phyloP scores from a whole-genome alignment of 1,140 invertebrate species.

The Bombus cullumanus region DNA sequence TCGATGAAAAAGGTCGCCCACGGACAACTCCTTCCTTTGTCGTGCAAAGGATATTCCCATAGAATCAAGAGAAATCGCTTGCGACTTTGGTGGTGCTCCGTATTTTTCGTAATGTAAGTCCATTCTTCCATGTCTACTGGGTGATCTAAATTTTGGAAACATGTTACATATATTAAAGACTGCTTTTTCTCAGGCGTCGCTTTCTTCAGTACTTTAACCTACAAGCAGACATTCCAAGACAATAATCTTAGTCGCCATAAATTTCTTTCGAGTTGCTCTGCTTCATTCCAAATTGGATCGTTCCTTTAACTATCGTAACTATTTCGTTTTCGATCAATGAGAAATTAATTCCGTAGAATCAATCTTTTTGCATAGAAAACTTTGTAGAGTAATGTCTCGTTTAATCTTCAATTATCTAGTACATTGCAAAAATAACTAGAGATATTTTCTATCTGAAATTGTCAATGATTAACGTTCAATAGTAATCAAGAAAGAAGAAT shows the following conservation, averaged over 20 bases:
- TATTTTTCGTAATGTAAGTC: neutral
- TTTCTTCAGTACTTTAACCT: neutral
- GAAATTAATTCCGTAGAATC: no score
- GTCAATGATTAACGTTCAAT: no score
- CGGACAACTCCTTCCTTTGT: constrained; percentile 7
- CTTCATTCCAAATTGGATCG: no score
- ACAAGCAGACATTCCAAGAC: neutral
- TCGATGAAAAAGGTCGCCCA: constrained; percentile 35
- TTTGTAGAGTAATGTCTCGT: no score
- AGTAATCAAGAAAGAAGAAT: neutral
- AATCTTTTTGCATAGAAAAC: no score
- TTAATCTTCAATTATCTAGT: no score
- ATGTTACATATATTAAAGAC: no score
- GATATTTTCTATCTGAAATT: no score
- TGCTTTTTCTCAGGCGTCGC: neutral
- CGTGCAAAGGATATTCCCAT: neutral
- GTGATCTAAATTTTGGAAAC: neutral
- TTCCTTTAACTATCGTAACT: no score
- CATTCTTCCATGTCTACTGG: neutral
- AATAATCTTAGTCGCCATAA: neutral
- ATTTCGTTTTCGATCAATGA: no score
- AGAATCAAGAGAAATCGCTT: neutral
- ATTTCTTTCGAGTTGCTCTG: neutral
- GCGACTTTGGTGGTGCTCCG: neutral
- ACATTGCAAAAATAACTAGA: no score